These are phyloP conservation scores for Penaeus chinensis DNA, from an alignment of 1,140 invertebrate species.

Conservation along the genomic window DNA sequence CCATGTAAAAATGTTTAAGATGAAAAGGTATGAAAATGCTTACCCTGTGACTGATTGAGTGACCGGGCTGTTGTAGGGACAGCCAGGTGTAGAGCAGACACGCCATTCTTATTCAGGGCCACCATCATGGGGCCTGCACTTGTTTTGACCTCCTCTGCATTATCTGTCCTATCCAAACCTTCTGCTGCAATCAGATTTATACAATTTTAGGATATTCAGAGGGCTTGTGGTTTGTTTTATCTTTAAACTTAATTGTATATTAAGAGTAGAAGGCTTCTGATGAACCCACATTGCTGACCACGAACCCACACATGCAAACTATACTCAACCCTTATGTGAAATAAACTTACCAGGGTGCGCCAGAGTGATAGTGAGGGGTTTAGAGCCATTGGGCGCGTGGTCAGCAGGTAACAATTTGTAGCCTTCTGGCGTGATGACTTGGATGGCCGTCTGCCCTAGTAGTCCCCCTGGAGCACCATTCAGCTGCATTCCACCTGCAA, in stretches of 20 bases:
- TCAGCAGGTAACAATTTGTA: constrained; percentile 63
- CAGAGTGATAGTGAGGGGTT: constrained; percentile 70
- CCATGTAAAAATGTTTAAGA: background rate
- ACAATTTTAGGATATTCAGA: no score
- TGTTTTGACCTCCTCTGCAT: constrained; percentile 35
- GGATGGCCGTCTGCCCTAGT: constrained; percentile 62
- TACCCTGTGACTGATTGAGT: constrained; percentile 50
- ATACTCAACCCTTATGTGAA: constrained; percentile 67
- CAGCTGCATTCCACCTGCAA: constrained; percentile 50
- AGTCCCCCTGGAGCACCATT: constrained; percentile 64
- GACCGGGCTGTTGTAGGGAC: constrained; percentile 48
- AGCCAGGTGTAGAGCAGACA: constrained; percentile 53
- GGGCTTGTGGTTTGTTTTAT: constrained; percentile 68
- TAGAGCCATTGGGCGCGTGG: constrained; percentile 64
- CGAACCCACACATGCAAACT: constrained; percentile 63
- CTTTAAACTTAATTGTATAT: constrained; percentile 60
- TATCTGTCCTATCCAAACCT: constrained; percentile 30
- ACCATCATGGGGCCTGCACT: constrained; percentile 43
- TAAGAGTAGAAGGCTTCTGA: constrained; percentile 68
- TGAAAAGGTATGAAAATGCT: background rate
- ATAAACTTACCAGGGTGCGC: constrained; percentile 65
- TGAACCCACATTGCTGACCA: constrained; percentile 65
- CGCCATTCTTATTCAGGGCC: constrained; percentile 53
- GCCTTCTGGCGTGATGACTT: constrained; percentile 63
- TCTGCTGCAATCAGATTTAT: constrained; percentile 64